Evolutionary conservation across 2,888 invertebrate genomes (phyloP).

Genomic region (Laothoe populi): DNA sequence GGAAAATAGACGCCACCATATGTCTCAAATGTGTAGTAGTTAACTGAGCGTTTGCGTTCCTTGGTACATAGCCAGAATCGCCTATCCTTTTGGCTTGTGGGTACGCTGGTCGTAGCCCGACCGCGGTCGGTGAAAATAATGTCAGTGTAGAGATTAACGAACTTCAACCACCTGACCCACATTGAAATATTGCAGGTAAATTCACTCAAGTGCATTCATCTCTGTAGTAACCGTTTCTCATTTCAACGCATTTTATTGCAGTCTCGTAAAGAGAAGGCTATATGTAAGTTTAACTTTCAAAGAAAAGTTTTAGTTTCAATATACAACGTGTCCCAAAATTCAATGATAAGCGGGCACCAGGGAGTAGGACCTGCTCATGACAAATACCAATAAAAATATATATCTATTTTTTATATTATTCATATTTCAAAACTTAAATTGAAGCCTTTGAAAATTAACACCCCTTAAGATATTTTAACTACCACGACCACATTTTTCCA

Average conservation of each 20-base stretch:
- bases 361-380: too few species aligned
- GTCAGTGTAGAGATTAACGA: slow-evolving; percentile 83
- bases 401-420: too few species aligned
- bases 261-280: background rate
- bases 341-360: too few species aligned
- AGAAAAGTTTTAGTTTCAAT: too few species aligned
- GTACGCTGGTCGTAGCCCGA: slow-evolving; percentile 72
- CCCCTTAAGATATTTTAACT: too few species aligned
- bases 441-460: too few species aligned
- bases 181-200: slow-evolving; percentile 39
- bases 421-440: too few species aligned
- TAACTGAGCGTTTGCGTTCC: slow-evolving; percentile 77
- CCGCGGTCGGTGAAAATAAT: slow-evolving; percentile 74
- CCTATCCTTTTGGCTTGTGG: slow-evolving; percentile 83
- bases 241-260: background rate
- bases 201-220: slow-evolving; percentile 23
- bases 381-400: too few species aligned
- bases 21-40: slow-evolving; percentile 79
- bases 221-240: slow-evolving; percentile 4
- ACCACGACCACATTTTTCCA: too few species aligned
- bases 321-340: too few species aligned
- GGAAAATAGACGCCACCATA: slow-evolving; percentile 76
- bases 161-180: slow-evolving; percentile 81
- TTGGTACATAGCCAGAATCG: slow-evolving; percentile 83
- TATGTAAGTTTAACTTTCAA: too few species aligned